Evolutionary conservation across 2,888 invertebrate genomes (phyloP), one percentile per base, ranked within the genome.

Genomic region (Xylocampa areola): DNA sequence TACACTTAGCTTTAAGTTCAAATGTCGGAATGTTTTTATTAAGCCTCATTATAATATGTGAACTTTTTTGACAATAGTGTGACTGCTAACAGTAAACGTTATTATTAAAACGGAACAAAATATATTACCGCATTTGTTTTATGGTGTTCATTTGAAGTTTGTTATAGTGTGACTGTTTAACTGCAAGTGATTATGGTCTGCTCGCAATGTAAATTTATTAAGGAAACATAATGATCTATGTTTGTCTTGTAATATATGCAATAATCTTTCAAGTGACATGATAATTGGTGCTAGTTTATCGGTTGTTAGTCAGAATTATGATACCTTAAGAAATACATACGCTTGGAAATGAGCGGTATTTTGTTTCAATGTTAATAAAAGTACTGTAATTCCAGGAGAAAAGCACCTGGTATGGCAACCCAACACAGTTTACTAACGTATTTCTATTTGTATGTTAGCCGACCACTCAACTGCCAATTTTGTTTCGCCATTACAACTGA

Each of bases 1-100:
- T 85, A 85, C 77, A 77, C 76, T 78, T 76, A 80, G 74, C 68
- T 68, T 74, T 63, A 67, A 51, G 52, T 69, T 60, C 59, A 70
- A 68, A 76, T 76, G 77, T 74, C 68, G 60, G 2, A 68, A 70
- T 71, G 54, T 63, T 63, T 68, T 65, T 50, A 50, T 63, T 58
- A 43, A 11, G 30, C 33, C 39, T 57, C 35, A 63, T 76, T 73
- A 52, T 57, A 57, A 59, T 66, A 60, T 68, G 55, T 55, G 54
- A 64, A 62, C 33, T 57, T 55, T 47, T 76, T 55, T 51, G 48
- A 59, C 50, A 53, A 57, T 72, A 54, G 49, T 51, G 35, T 40
- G 39, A 50, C 27, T 50, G 21, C 23, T 68, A 73, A 62, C 55
- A 53, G 59, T 68, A 52, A 53, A 50, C n/a, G 30, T 16, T 62